A percentile compares a stretch with the other conserved stretches of the same genome.
Evolutionary conservation across 2,113 vertebrate genomes (phyloP).

Genomic region (Colistium nudipinnis): DNA sequence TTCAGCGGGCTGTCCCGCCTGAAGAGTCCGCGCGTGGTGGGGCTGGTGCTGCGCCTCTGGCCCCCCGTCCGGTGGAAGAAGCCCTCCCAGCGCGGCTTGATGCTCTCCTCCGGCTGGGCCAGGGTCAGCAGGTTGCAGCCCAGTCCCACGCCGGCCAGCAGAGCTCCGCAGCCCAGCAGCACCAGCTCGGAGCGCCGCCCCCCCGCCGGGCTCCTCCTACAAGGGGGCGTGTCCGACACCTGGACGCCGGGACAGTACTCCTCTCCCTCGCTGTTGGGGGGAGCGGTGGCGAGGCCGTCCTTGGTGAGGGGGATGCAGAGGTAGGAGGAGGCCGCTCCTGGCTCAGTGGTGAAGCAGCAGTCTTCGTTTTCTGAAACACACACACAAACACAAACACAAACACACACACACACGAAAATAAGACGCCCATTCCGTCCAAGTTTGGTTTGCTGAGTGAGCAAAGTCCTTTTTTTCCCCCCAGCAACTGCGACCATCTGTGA

Average conservation of each 20-base stretch:
- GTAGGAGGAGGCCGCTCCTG: slow-evolving; percentile 85
- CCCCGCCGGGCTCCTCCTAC: slow-evolving; percentile 84
- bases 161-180: slow-evolving; percentile 91
- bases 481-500: slow-evolving; percentile 38
- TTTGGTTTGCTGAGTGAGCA: slow-evolving; percentile 6
- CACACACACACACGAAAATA: background rate
- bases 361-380: slow-evolving; percentile 89
- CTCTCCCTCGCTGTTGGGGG: slow-evolving; percentile 82
- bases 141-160: slow-evolving; percentile 92
- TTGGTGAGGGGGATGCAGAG: slow-evolving; percentile 94
- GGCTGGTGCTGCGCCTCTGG: slow-evolving; percentile 87
- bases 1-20: slow-evolving; percentile 87
- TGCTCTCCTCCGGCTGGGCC: slow-evolving; percentile 85
- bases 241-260: slow-evolving; percentile 85
- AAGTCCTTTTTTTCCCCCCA: background rate
- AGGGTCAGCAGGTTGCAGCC: slow-evolving; percentile 89
- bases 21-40: slow-evolving; percentile 90
- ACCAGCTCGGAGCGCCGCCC: slow-evolving; percentile 89
- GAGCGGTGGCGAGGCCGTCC: slow-evolving; percentile 74
- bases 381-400: background rate
- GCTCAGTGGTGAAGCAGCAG: slow-evolving; percentile 81
- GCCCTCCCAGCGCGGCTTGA: slow-evolving; percentile 89
- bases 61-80: slow-evolving; percentile 90
- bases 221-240: slow-evolving; percentile 86
- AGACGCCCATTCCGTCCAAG: background rate